Evolutionary conservation across 1,140 invertebrate species (phyloP), one percentile per base, ranked within the genome.

Genomic region (Popillia japonica): DNA sequence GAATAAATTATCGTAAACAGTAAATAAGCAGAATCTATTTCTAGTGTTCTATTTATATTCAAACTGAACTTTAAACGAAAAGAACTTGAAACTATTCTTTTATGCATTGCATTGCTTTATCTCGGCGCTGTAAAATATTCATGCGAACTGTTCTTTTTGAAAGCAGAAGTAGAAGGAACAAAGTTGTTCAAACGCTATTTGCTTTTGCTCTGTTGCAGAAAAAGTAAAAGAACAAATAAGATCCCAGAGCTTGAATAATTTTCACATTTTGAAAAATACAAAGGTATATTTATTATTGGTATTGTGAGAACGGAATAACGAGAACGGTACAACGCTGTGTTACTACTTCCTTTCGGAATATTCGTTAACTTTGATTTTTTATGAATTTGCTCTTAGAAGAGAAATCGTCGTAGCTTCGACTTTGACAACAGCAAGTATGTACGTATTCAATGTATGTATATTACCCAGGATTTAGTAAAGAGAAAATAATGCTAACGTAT

Each of bases 31-130:
- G 61, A 68, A 68, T 68, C 61, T 68, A 68, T 68, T 55, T 55
- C 61, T 14, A 68, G 61, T 68, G 61, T 34, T 22, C 61, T 68
- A 68, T 68, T 68, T 68, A 68, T 68, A 68, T 68, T 68, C 61
- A 68, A 68, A 27, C 61, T 68, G 61, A 68, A 68, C 61, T 68
- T 68, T 68, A 68, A 68, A 20, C 27, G 61, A 20, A 68, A 68
- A 68, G 61, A 68, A 27, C 17, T 22, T 68, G 61, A 68, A 68
- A 68, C 61, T 68, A 68, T 68, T 68, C 61, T 68, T 68, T 68
- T 68, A 68, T 68, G 61, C 61, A 68, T 68, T 34, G 61, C 61
- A 68, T 68, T 68, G 61, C 61, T 68, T 68, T 68, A 68, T 27
- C 61, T 68, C 27, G 61, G 61, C 20, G 61, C 9, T 11, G 61